Percentiles rank a stretch among this genome's conserved stretches.
Conservation (phyloP, 2,113 vertebrate species). For the Tor tambroides region DNA sequence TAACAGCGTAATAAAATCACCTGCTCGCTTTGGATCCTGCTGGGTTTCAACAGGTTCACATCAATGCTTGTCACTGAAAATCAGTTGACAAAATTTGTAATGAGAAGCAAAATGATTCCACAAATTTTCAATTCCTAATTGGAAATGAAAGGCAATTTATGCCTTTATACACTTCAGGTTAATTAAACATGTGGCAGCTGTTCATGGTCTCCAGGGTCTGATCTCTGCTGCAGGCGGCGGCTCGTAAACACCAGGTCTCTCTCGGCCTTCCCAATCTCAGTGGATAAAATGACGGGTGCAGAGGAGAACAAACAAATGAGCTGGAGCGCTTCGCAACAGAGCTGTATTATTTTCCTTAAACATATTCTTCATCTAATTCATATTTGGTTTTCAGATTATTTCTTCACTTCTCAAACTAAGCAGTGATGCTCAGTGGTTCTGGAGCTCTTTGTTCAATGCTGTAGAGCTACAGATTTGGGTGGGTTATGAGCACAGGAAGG, state of each 20-base stretch:
- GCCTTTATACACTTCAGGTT: constrained; percentile 7
- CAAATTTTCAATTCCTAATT: neutral
- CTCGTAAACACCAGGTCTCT: constrained; percentile 61
- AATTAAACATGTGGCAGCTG: constrained; percentile 47
- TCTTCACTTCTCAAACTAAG: neutral
- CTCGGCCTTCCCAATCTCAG: constrained; percentile 57
- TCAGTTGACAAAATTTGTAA: neutral
- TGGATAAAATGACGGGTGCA: constrained; percentile 51
- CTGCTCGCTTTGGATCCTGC: neutral
- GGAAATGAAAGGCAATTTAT: constrained; percentile 22
- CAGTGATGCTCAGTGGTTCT: neutral
- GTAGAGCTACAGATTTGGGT: neutral
- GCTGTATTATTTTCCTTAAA: neutral
- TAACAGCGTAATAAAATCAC: constrained; percentile 30
- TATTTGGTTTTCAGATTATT: neutral
- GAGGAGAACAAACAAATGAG: constrained; percentile 53
- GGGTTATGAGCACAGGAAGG: neutral
- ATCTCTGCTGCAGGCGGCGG: constrained; percentile 39
- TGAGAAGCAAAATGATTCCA: neutral
- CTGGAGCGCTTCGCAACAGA: neutral
- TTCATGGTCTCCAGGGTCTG: constrained; percentile 40
- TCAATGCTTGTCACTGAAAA: neutral
- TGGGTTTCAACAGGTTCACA: neutral
- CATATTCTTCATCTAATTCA: neutral
- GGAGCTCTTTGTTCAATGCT: neutral